Percentiles rank a stretch among this genome's conserved stretches.
Evolutionary conservation across 2,113 vertebrate species (phyloP).

Genomic region (Chloroceryle aenea): DNA sequence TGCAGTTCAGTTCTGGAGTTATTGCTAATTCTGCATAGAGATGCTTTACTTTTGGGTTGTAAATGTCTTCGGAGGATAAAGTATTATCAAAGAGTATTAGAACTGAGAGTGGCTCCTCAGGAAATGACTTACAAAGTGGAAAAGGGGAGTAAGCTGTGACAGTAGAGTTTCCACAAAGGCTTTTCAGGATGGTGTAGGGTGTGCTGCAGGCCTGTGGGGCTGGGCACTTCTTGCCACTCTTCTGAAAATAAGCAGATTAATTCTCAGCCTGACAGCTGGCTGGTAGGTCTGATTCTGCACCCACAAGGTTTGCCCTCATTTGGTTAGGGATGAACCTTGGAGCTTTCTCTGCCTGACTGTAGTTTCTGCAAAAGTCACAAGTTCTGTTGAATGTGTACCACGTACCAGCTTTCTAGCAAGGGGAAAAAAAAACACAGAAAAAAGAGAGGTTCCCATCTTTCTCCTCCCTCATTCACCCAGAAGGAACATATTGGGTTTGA

Average conservation of each 20-base stretch:
- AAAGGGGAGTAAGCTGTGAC: background rate
- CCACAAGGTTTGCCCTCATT: background rate
- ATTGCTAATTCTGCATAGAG: background rate
- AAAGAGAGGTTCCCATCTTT: background rate
- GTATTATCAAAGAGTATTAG: background rate
- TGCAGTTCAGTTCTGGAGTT: background rate
- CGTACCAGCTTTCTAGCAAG: background rate
- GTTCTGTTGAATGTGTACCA: background rate
- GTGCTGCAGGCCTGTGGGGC: fast-evolving
- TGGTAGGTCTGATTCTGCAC: background rate
- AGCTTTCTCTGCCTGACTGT: background rate
- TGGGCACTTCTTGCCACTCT: background rate
- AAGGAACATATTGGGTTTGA: background rate
- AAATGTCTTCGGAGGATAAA: background rate
- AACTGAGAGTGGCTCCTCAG: background rate
- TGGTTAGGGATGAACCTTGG: background rate
- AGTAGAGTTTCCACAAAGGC: background rate
- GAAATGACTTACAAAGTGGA: background rate
- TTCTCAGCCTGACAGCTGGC: background rate
- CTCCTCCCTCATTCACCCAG: fast-evolving
- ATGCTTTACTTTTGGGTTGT: background rate
- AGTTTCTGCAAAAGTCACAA: background rate
- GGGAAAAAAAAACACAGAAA: background rate
- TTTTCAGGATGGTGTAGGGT: background rate
- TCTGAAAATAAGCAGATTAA: background rate